Base-by-base conservation (phyloP, 2,888 invertebrate species). In the Lymantria dispar region DNA sequence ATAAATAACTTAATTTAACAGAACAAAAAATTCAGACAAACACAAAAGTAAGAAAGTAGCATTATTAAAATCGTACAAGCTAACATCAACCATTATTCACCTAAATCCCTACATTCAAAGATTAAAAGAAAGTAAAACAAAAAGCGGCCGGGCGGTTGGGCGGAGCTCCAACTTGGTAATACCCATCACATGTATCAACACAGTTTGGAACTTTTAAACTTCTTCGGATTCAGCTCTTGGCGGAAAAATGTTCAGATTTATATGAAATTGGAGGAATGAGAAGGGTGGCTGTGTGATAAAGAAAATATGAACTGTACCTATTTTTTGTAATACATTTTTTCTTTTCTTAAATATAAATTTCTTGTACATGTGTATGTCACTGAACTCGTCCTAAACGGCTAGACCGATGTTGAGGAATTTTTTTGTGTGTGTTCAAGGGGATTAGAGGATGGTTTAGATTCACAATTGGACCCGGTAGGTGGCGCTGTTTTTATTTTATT, bases 191-290 rank as follows among this genome's bases (percentile, higher is more conserved):
- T 76, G 74, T 77, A 79, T 76, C 78, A 75, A 74, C 72, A 72
- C 69, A 69, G 72, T 77, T 75, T 69, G 61, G 70, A 77, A 80
- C 60, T 80, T 76, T 62, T 53, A 64, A 78, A 78, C 77, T 78
- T 73, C 67, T 70, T 73, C 59, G 70, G 65, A 76, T 71, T 73
- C 70, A 68, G 69, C 60, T 66, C 63, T 54, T 62, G 61, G 68
- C 66, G 68, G 76, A 76, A 78, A 79, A 77, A 72, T 79, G 75
- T 74, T 71, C 72, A 69, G 74, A 80, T 78, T 80, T 78, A 77
- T 76, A 68, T 65, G 58, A 62, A 63, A 55, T 54, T 55, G 58
- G 56, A 52, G 48, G 50, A 43, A 37, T 31, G 52, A 39, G 39
- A 31, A 11, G 10, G 57, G 59, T 43, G 47, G 58, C 62, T 62